Base-by-base conservation (phyloP, 1,140 invertebrate genomes). In the Dufourea novaeangliae region DNA sequence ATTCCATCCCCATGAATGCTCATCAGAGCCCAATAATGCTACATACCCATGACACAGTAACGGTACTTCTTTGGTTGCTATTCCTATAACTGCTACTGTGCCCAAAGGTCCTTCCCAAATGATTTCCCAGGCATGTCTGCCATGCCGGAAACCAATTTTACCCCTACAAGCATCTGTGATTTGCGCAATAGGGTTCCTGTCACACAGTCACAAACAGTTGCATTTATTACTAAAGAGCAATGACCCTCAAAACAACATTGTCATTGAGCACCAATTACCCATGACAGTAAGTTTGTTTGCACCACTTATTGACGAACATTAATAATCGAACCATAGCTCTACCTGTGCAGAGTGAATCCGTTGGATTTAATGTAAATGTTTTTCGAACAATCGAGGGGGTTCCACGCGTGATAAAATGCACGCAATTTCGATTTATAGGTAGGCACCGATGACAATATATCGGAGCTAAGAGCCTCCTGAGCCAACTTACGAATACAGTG, bases 1-100 rank as follows among this genome's bases (percentile, higher is more conserved):
- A 94, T 99, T 99, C 98, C 98, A 99, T 6, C 98, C 98, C 98
- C 98, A 99, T 86, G 98, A 99, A 91, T 99, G 96, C 89, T 98
- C 97, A 93, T 99, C 98, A 56, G 97, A 97, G 27, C 98, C 98
- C 61, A 99, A 93, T 67, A 99, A 92, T 7, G 98, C 96, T 39
- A 99, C 96, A 93, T 99, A 99, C 76, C 98, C 98, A 87, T 97
- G 97, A 92, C 97, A 98, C 88, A 97, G 95, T 61, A 99, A 92
- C 34, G 97, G 94, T 25, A 98, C 97, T 90, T 98, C 97, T 93
- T 97, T 98, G 4, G 98, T 99, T 34, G 98, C 97, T 84, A 99
- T 96, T 41, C 98, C 98, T 86, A 99, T 96, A 29, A 99, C 97
- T 50, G 98, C 98, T 11, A 98, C 98, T 20, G 98, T 99, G 1